These are phyloP conservation scores for Trematocara stigmaticum DNA, from an alignment of 2,113 vertebrate species.

Conservation along the genomic window DNA sequence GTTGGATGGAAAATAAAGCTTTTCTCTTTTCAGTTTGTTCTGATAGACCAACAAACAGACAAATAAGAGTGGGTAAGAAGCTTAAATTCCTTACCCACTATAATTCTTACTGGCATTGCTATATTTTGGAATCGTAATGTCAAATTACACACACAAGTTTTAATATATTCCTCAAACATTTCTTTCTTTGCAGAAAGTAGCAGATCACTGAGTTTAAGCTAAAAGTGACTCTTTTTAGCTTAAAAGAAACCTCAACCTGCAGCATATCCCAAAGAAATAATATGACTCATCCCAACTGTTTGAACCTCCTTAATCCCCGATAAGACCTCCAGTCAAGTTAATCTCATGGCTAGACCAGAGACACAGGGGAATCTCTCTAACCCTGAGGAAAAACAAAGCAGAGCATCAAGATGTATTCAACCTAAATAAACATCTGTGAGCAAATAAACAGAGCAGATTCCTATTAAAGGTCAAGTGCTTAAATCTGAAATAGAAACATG, in stretches of 20 bases:
- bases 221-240: not conserved
- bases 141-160: not conserved
- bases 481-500: slow-evolving; percentile 36
- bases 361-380: not conserved
- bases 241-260: not conserved
- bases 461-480: slow-evolving; percentile 50
- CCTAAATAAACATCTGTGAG: slow-evolving; percentile 47
- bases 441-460: slow-evolving; percentile 33
- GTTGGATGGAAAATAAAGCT: not conserved
- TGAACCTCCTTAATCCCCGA: slow-evolving; percentile 20
- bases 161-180: not conserved
- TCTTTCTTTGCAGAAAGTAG: not conserved
- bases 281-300: slow-evolving; percentile 14
- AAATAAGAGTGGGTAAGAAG: not conserved
- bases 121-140: not conserved
- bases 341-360: slow-evolving; percentile 24
- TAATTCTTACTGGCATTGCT: not conserved
- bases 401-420: not conserved
- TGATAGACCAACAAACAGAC: not conserved
- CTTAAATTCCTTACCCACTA: not conserved
- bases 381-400: slow-evolving; percentile 6
- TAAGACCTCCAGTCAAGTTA: slow-evolving; percentile 16
- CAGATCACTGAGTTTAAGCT: not conserved
- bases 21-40: not conserved
- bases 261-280: not conserved